Percentiles rank a stretch among this genome's conserved stretches.
Evolutionary conservation across 92 coral and sea anemone species (phyloP).

Genomic region (Heliopora coerulea): DNA sequence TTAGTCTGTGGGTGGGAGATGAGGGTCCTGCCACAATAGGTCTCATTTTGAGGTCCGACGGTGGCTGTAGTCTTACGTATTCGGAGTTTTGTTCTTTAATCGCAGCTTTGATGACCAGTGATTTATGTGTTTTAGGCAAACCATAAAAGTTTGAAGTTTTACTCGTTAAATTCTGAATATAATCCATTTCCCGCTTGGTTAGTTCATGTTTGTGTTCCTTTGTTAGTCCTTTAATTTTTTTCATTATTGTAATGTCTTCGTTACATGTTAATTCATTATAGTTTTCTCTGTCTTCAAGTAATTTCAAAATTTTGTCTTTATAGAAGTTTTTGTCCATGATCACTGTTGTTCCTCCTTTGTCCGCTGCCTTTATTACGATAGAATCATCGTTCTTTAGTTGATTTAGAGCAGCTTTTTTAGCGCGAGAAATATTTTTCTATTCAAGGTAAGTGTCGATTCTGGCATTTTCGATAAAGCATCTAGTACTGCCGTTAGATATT

Average conservation of each 20-base stretch:
- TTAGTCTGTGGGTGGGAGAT: too few species aligned
- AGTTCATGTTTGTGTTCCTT: neutral
- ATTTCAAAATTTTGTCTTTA: conserved; percentile 9
- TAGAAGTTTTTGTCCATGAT: conserved; percentile 13
- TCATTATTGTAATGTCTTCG: neutral
- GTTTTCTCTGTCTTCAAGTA: conserved; percentile 4
- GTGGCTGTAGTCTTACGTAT: conserved; percentile 30
- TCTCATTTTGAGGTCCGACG: conserved; percentile 46
- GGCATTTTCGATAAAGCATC: neutral
- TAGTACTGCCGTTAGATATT: neutral
- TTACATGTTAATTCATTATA: neutral
- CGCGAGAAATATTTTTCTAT: neutral
- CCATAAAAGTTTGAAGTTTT: conserved; percentile 49
- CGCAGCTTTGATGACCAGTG: conserved; percentile 40
- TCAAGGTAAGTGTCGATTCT: neutral
- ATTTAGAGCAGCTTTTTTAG: neutral
- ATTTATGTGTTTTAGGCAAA: conserved; percentile 49
- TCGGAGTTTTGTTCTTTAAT: conserved; percentile 40
- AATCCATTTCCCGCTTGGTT: conserved; percentile 31
- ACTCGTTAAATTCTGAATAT: conserved; percentile 27
- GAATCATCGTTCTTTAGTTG: neutral
- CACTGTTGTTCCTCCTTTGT: conserved; percentile 15
- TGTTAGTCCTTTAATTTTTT: neutral
- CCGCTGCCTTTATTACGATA: conserved; percentile 4
- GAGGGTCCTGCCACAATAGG: conserved; percentile 47